A percentile compares a stretch with the other conserved stretches of the same genome.
Evolutionary conservation across 2,888 invertebrate genomes (phyloP).

Genomic region (Harpagoxenus sublaevis): DNA sequence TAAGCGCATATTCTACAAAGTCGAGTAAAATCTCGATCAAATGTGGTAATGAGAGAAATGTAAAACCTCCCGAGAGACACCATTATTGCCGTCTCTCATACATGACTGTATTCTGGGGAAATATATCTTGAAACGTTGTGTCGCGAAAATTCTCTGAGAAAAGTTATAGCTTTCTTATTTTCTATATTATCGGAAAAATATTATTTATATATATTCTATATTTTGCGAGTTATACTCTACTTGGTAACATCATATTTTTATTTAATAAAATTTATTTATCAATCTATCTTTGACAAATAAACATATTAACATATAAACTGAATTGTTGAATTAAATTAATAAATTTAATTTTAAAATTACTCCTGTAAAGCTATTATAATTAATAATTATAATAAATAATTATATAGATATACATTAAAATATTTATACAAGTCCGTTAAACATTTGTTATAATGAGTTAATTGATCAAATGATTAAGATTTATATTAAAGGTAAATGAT

Average conservation of each 20-base stretch:
- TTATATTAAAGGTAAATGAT: neutral
- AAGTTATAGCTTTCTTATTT: neutral
- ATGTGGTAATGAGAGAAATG: slow-evolving; percentile 45
- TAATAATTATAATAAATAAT: neutral
- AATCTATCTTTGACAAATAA: neutral
- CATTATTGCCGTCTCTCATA: slow-evolving; percentile 18
- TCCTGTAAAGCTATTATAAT: neutral
- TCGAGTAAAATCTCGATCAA: slow-evolving; percentile 24
- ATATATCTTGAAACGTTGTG: neutral
- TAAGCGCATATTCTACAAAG: neutral
- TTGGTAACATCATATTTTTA: neutral
- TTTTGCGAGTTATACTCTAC: neutral
- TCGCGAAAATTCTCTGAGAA: slow-evolving; percentile 1
- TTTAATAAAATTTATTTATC: slow-evolving; percentile 20
- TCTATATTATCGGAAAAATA: slow-evolving; percentile 4
- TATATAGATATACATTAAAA: neutral
- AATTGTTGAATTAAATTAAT: slow-evolving; percentile 10
- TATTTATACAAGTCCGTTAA: neutral
- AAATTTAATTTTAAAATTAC: slow-evolving; percentile 5
- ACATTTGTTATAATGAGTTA: slow-evolving; percentile 2
- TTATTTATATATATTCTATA: slow-evolving; percentile 6
- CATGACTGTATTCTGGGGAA: slow-evolving; percentile 15
- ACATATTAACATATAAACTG: neutral
- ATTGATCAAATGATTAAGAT: slow-evolving; percentile 4
- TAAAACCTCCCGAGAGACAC: slow-evolving; percentile 36